These are phyloP conservation scores for Bryconaethiops microstoma DNA, from an alignment of 2,797 vertebrate species.

Conservation along the genomic window DNA sequence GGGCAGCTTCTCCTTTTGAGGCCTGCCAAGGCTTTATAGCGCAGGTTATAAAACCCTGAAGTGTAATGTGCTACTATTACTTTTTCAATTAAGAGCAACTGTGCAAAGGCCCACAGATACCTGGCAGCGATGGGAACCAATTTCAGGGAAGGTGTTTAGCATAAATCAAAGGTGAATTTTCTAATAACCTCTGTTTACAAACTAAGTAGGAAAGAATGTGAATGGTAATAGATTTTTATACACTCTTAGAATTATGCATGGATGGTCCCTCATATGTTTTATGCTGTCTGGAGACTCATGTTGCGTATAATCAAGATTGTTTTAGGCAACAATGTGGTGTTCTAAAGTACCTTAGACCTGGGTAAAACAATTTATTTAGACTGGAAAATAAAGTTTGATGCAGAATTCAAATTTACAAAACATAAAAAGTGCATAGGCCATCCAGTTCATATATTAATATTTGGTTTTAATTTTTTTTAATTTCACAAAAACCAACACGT, in stretches of 20 bases:
- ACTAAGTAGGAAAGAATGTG: slow-evolving; percentile 49
- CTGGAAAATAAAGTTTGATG: too few species aligned
- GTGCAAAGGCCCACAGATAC: slow-evolving; percentile 72
- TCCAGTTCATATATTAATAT: too few species aligned
- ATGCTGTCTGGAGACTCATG: neutral
- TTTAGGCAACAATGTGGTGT: neutral
- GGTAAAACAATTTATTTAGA: neutral
- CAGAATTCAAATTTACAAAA: too few species aligned
- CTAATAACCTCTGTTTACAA: slow-evolving; percentile 60
- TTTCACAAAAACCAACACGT: too few species aligned
- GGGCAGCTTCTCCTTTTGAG: slow-evolving; percentile 78
- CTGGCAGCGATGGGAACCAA: slow-evolving; percentile 71
- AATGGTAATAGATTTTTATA: slow-evolving; percentile 72
- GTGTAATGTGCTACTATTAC: slow-evolving; percentile 80
- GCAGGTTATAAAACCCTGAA: slow-evolving; percentile 77
- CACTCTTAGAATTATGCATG: slow-evolving; percentile 67
- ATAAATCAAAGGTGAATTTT: slow-evolving; percentile 71
- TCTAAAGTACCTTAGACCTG: slow-evolving; percentile 17
- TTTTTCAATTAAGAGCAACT: slow-evolving; percentile 76
- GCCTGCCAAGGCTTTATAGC: slow-evolving; percentile 81
- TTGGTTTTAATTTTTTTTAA: too few species aligned
- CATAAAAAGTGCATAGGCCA: too few species aligned
- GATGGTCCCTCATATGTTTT: slow-evolving; percentile 54
- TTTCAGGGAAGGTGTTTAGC: slow-evolving; percentile 72
- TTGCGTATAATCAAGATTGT: too few species aligned